A percentile compares a stretch with the other conserved stretches of the same genome.
phyloP scores from a whole-genome alignment of 1,140 invertebrate species.

The Hylaeus volcanicus region DNA sequence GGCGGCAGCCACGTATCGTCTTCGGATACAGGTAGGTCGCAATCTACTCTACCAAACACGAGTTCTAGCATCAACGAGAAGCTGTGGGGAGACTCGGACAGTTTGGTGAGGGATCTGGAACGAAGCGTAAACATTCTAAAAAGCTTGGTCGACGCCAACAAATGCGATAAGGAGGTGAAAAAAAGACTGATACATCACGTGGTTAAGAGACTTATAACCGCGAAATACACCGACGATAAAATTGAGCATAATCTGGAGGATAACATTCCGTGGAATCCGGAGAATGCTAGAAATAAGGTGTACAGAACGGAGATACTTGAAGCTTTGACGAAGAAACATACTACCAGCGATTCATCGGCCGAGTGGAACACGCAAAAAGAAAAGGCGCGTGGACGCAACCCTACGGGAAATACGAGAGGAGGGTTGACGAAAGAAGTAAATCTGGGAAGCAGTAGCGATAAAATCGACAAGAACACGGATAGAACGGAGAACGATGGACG shows the following conservation, averaged over 20 bases:
- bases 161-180: conserved; percentile 76
- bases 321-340: conserved; percentile 72
- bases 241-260: conserved; percentile 75
- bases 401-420: conserved; percentile 51
- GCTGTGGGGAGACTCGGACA: conserved; percentile 77
- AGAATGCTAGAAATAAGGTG: conserved; percentile 75
- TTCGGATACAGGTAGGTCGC: conserved; percentile 70
- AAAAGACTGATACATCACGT: conserved; percentile 78
- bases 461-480: conserved; percentile 74
- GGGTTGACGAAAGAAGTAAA: conserved; percentile 53
- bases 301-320: conserved; percentile 75
- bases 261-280: conserved; percentile 77
- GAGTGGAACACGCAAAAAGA: conserved; percentile 73
- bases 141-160: conserved; percentile 76
- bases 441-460: conserved; percentile 74
- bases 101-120: conserved; percentile 76
- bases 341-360: conserved; percentile 74
- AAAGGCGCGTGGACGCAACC: conserved; percentile 46
- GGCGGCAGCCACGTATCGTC: conserved; percentile 72
- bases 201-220: conserved; percentile 77
- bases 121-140: conserved; percentile 78
- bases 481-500: conserved; percentile 75
- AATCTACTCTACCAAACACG: conserved; percentile 78
- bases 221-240: conserved; percentile 77
- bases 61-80: conserved; percentile 79